A percentile compares a stretch with the other conserved stretches of the same genome.
Conservation (phyloP, 2,797 vertebrate genomes). For the Allobates femoralis region DNA sequence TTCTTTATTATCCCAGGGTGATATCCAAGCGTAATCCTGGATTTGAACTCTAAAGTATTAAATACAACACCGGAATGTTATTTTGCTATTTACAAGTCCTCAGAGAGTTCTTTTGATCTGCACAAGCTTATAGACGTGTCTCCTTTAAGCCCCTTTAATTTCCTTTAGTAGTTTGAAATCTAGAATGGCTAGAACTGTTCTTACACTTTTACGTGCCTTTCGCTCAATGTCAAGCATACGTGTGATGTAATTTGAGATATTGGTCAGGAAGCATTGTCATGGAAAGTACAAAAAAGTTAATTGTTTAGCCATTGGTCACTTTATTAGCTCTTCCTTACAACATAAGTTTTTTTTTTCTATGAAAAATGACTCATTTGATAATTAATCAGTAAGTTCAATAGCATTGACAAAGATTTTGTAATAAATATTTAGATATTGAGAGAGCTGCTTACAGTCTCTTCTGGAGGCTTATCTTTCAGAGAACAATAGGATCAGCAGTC, state of each 20-base stretch:
- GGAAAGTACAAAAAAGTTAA: background rate
- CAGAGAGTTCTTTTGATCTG: conserved; percentile 60
- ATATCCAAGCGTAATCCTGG: conserved; percentile 57
- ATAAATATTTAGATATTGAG: too few relatives aligned
- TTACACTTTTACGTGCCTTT: conserved; percentile 48
- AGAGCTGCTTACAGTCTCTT: too few relatives aligned
- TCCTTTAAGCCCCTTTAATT: conserved; percentile 61
- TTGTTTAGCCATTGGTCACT: background rate
- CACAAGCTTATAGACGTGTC: conserved; percentile 54
- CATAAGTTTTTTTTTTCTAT: background rate
- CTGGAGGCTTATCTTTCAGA: too few relatives aligned
- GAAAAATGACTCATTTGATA: background rate
- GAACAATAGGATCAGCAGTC: too few relatives aligned
- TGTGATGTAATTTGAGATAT: conserved; percentile 26
- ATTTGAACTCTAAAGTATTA: conserved; percentile 61
- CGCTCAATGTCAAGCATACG: conserved; percentile 21
- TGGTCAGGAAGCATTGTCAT: conserved; percentile 25
- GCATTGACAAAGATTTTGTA: background rate
- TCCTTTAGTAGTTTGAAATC: conserved; percentile 55
- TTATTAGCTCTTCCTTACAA: background rate
- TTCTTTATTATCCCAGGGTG: conserved; percentile 59
- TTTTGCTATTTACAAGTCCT: conserved; percentile 60
- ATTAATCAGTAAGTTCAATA: background rate
- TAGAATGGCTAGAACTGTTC: conserved; percentile 57
- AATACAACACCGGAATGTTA: conserved; percentile 60